phyloP scores from a whole-genome alignment of 2,797 vertebrate genomes.

The Varecia variegata region DNA sequence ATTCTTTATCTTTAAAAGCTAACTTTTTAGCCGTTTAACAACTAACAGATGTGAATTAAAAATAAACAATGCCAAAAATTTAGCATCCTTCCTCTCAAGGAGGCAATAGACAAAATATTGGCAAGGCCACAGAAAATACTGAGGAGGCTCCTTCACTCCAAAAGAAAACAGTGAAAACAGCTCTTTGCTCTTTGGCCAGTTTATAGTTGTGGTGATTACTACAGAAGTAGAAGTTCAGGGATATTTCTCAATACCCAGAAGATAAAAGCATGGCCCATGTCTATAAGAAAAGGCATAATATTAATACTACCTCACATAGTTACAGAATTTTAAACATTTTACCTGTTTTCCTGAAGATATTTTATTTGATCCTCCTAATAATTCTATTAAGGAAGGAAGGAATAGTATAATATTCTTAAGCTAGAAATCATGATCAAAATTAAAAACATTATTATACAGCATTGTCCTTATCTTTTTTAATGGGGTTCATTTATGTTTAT shows the following conservation, averaged over 20 bases:
- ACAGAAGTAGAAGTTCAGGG: neutral
- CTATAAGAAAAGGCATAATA: neutral
- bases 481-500: neutral
- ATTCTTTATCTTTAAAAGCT: neutral
- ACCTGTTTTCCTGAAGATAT: conserved; percentile 22
- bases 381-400: neutral
- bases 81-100: neutral
- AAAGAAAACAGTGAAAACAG: neutral
- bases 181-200: neutral
- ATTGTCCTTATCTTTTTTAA: conserved; percentile 5
- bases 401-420: conserved; percentile 11
- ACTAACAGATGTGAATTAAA: neutral
- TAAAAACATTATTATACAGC: neutral
- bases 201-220: neutral
- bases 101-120: conserved; percentile 19
- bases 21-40: conserved; percentile 25
- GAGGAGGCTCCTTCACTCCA: neutral
- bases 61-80: neutral
- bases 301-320: neutral
- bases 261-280: neutral
- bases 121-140: neutral
- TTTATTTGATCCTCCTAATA: conserved; percentile 2
- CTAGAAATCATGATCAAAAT: conserved; percentile 20
- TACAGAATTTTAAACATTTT: conserved; percentile 20
- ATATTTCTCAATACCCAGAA: neutral